Evolutionary conservation across 1,140 invertebrate species (phyloP).

Genomic region (Bilobella aurantiaca): DNA sequence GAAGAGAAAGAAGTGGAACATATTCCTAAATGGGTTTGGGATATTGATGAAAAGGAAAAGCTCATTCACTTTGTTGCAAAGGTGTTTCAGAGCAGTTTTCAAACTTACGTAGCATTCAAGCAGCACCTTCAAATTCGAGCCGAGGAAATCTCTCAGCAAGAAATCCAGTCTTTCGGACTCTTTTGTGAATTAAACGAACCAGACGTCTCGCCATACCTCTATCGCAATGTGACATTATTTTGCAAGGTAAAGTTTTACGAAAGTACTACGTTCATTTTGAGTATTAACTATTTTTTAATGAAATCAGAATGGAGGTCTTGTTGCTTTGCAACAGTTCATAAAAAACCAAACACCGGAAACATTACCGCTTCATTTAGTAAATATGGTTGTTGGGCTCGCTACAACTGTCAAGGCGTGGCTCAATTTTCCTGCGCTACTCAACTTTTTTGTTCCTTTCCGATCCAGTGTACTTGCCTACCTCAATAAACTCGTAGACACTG

Average conservation of each 20-base stretch:
- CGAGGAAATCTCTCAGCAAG: slow-evolving; percentile 65
- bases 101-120: slow-evolving; percentile 82
- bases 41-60: slow-evolving; percentile 62
- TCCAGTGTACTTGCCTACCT: slow-evolving; percentile 80
- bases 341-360: slow-evolving; percentile 59
- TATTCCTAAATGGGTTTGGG: slow-evolving; percentile 46
- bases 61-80: slow-evolving; percentile 66
- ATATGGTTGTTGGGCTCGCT: slow-evolving; percentile 78
- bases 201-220: slow-evolving; percentile 76
- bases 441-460: slow-evolving; percentile 73
- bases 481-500: slow-evolving; percentile 83
- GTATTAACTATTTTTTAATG: no score
- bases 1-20: slow-evolving; percentile 36
- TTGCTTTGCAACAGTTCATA: slow-evolving; percentile 73
- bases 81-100: slow-evolving; percentile 77
- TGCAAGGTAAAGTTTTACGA: slow-evolving; percentile 43
- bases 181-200: slow-evolving; percentile 87
- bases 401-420: slow-evolving; percentile 91
- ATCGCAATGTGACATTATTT: slow-evolving; percentile 81
- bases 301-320: slow-evolving; percentile 71
- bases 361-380: slow-evolving; percentile 72
- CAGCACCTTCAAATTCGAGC: slow-evolving; percentile 59
- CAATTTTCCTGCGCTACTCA: slow-evolving; percentile 75
- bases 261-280: no score
- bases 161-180: slow-evolving; percentile 61